A percentile compares a stretch with the other conserved stretches of the same genome.
phyloP scores from a whole-genome alignment of 2,888 invertebrate species.

The Amblyjoppa fuscipennis region DNA sequence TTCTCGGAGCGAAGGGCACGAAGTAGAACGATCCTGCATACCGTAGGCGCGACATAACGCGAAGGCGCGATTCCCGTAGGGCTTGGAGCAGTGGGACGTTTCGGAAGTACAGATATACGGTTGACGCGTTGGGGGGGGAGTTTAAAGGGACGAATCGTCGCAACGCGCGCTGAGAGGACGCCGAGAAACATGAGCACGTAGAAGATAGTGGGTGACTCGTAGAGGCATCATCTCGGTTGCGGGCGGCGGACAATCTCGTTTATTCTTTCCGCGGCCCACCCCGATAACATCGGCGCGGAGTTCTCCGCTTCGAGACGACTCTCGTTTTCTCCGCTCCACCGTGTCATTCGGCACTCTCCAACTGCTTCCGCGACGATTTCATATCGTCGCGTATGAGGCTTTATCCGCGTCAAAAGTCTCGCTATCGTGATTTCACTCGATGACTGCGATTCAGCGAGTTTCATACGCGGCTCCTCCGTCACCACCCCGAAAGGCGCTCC shows the following conservation, averaged over 20 bases:
- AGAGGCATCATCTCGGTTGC: conserved; percentile 27
- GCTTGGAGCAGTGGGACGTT: conserved; percentile 16
- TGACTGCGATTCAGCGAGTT: conserved; percentile 21
- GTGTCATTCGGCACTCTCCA: conserved; percentile 32
- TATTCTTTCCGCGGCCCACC: conserved; percentile 49
- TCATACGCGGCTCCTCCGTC: neutral
- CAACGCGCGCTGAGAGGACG: conserved; percentile 23
- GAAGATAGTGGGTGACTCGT: conserved; percentile 32
- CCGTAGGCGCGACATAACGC: neutral
- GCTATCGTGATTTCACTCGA: conserved; percentile 26
- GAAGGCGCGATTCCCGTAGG: conserved; percentile 5
- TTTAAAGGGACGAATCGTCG: conserved; percentile 44
- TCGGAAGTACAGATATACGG: neutral
- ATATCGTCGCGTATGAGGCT: conserved; percentile 10
- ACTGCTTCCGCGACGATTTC: conserved; percentile 40
- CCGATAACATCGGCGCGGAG: conserved; percentile 55
- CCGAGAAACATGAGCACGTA: conserved; percentile 39
- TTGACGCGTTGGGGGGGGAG: conserved; percentile 1
- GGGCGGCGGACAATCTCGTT: conserved; percentile 61
- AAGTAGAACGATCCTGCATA: neutral
- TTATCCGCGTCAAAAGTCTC: neutral
- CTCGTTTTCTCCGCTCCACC: conserved; percentile 8
- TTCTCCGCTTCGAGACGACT: conserved; percentile 10
- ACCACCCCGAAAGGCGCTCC: conserved; percentile 18
- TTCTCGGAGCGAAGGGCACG: neutral